A percentile compares a stretch with the other conserved stretches of the same genome.
Conservation (phyloP, 1,140 invertebrate genomes). For the Hetaerina americana region DNA sequence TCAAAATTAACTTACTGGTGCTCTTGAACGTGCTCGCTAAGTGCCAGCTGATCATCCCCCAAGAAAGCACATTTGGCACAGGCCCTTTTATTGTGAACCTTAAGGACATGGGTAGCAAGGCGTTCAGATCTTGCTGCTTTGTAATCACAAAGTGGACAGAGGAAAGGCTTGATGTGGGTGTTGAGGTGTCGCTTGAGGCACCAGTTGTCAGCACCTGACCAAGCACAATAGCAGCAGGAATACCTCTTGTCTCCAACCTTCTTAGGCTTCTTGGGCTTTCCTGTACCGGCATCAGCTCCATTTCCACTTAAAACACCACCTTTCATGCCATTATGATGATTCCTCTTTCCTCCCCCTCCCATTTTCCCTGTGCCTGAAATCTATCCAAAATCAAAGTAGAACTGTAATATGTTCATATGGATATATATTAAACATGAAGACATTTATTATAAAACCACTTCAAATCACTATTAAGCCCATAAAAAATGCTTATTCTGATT, state of each 20-base stretch:
- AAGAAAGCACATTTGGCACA: conserved; percentile 77
- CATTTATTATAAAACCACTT: too few relatives aligned
- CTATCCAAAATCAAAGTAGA: too few relatives aligned
- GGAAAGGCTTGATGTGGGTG: conserved; percentile 81
- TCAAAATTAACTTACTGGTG: conserved; percentile 34
- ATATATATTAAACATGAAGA: too few relatives aligned
- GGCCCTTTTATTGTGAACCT: conserved; percentile 79
- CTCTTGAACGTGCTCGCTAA: conserved; percentile 54
- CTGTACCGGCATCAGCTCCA: background rate
- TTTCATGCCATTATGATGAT: background rate
- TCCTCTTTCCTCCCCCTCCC: background rate
- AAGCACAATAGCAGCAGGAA: conserved; percentile 74
- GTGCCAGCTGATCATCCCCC: conserved; percentile 61
- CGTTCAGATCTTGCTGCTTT: conserved; percentile 77
- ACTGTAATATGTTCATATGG: too few relatives aligned
- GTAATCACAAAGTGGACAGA: conserved; percentile 79
- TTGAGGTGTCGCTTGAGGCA: conserved; percentile 81
- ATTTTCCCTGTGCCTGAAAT: background rate
- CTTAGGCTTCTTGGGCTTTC: conserved; percentile 19
- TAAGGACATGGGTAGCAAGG: conserved; percentile 73
- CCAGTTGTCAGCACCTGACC: conserved; percentile 89
- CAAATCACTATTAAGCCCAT: too few relatives aligned
- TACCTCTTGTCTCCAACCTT: conserved; percentile 44
- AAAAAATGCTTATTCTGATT: too few relatives aligned
- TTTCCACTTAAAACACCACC: background rate